These are phyloP conservation scores for Apistogramma diplotaenia DNA, from an alignment of 2,113 vertebrate species.

Conservation along the genomic window DNA sequence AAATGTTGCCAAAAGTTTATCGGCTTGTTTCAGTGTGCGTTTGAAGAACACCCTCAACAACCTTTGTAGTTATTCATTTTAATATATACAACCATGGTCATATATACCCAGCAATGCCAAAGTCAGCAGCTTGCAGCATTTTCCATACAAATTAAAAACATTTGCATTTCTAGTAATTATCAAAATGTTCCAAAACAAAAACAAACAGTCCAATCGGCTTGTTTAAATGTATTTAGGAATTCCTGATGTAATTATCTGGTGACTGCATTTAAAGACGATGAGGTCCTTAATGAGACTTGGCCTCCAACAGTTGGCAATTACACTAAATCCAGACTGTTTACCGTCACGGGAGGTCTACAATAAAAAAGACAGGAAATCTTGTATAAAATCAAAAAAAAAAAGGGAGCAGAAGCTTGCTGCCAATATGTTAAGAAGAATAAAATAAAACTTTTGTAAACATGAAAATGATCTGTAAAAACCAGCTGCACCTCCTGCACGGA, in stretches of 20 bases:
- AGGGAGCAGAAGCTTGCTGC: background rate
- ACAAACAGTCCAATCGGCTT: slow-evolving; percentile 37
- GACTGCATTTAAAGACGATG: slow-evolving; percentile 14
- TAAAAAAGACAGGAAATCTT: background rate
- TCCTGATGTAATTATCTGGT: slow-evolving; percentile 1
- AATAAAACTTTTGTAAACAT: slow-evolving; percentile 51
- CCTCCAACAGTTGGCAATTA: slow-evolving; percentile 12
- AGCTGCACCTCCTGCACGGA: slow-evolving; percentile 7
- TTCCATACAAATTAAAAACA: slow-evolving; percentile 50
- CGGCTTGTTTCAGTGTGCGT: no score
- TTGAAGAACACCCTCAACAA: background rate
- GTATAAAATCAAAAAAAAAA: slow-evolving; percentile 6
- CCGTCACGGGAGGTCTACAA: background rate
- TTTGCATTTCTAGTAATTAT: slow-evolving; percentile 15
- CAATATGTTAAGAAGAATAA: slow-evolving; percentile 11
- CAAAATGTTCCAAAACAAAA: slow-evolving; percentile 21
- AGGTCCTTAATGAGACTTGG: background rate
- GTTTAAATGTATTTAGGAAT: slow-evolving; percentile 3
- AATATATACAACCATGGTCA: slow-evolving; percentile 6
- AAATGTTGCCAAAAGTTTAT: no score
- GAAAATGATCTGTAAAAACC: slow-evolving; percentile 13
- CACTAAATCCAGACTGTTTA: background rate
- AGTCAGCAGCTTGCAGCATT: slow-evolving; percentile 10
- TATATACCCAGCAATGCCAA: slow-evolving; percentile 6
- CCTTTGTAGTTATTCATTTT: slow-evolving; percentile 11